These are phyloP conservation scores for Bryconaethiops microstoma DNA, from an alignment of 2,797 vertebrate genomes.

Conservation along the genomic window DNA sequence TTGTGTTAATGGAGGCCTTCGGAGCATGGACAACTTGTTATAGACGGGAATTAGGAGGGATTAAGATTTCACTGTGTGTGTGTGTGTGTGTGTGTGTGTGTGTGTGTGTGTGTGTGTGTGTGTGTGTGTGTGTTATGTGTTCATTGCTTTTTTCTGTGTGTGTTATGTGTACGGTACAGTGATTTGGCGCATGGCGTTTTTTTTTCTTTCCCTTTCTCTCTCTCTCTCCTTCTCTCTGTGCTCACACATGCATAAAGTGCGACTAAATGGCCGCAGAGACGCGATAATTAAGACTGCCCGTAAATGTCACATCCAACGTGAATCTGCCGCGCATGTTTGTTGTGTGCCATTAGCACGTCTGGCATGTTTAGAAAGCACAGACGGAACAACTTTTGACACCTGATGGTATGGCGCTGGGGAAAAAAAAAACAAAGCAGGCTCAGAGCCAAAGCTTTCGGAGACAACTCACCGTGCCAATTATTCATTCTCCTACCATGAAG, in stretches of 20 bases:
- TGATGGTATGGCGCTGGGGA: neutral
- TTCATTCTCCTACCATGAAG: neutral
- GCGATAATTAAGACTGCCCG: slow-evolving; percentile 57
- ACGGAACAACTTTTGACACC: slow-evolving; percentile 40
- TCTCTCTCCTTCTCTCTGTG: slow-evolving; percentile 1
- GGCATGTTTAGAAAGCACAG: slow-evolving; percentile 32
- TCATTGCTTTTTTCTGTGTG: no score
- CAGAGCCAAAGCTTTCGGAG: slow-evolving; percentile 35
- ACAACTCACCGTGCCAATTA: slow-evolving; percentile 33
- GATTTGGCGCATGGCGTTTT: neutral
- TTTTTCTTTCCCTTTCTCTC: neutral
- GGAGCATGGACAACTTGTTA: slow-evolving; percentile 16
- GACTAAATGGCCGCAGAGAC: slow-evolving; percentile 50
- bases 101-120: slow-evolving; percentile 2
- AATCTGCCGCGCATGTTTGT: slow-evolving; percentile 37
- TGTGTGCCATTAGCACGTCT: slow-evolving; percentile 36
- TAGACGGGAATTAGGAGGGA: slow-evolving; percentile 32
- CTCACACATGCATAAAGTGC: slow-evolving; percentile 48
- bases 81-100: slow-evolving; percentile 4
- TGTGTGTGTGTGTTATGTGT: slow-evolving; percentile 4
- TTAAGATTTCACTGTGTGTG: slow-evolving; percentile 28
- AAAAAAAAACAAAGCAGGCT: neutral
- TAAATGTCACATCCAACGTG: slow-evolving; percentile 57
- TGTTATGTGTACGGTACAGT: neutral
- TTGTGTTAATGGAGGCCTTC: slow-evolving; percentile 36